Evolutionary conservation across 2,797 vertebrate species (phyloP), one percentile per base, ranked within the genome.

Genomic region (Gambusia yucatana): DNA sequence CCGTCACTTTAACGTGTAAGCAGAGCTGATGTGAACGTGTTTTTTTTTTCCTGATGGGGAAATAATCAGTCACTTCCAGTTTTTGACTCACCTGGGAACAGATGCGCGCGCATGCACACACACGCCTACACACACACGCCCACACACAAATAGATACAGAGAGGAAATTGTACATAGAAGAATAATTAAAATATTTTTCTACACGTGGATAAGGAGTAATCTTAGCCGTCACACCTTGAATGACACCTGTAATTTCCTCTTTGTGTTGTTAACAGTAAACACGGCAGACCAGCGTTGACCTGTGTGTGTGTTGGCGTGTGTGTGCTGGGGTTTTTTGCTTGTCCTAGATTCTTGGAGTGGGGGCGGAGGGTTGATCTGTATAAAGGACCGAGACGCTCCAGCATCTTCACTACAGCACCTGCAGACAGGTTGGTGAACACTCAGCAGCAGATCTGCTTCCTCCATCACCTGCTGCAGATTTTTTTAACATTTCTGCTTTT

Each of bases 321-420:
- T 33, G 70, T 14, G 36, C 55, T 65, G 85, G 88, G 89, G 81
- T 77, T 91, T 92, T 90, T 86, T 75, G n/a, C 25, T 70, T 91
- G 93, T 55, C 90, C 92, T 90, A 94, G 72, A 86, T 93, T 92
- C 76, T 14, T 46, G 28, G 0, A 0, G 72, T 81, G 84, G 87
- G 86, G 92, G 91, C 77, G 91, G 93, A 89, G 84, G 59, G 3
- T 73, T 70, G 69, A 46, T 57, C 6, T 28, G 65, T 92, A 93
- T 93, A 94, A 92, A 92, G 28, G 77, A 43, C 3, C 25, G 1
- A 4, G 8, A 30, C 46, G 2, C 46, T 39, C 13, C 22, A 43
- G 4, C 30, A 9, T 81, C 77, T 83, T 73, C 88, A 90, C 88
- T 74, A 0, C 78, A 88, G 80, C 83, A 72, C 87, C 89, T 20